Evolutionary conservation across 2,113 vertebrate genomes (phyloP).

Genomic region (Myotis davidii): DNA sequence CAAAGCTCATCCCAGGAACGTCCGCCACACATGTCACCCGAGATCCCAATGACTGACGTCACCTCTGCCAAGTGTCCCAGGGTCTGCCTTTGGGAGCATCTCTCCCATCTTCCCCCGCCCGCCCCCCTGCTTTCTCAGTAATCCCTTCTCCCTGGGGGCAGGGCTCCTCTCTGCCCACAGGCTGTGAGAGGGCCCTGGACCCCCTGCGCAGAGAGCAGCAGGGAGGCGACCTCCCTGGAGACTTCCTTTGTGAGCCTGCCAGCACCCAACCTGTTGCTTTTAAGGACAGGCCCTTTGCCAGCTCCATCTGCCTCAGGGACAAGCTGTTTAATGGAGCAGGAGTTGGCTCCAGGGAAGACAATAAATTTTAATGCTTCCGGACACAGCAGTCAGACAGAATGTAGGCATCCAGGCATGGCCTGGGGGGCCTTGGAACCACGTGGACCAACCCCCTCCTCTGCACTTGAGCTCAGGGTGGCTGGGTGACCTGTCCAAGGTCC

Average conservation of each 20-base stretch:
- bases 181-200: background rate
- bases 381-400: background rate
- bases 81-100: background rate
- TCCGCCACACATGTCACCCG: background rate
- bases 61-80: background rate
- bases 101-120: background rate
- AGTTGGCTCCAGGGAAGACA: conserved; percentile 3
- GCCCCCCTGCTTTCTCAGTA: rapidly evolving
- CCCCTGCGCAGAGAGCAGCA: background rate
- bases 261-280: conserved; percentile 45
- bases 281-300: background rate
- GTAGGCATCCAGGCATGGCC: background rate
- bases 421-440: background rate
- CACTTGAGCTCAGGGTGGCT: background rate
- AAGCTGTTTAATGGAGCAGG: conserved; percentile 59
- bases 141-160: background rate
- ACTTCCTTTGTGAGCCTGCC: background rate
- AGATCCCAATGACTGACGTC: background rate
- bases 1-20: background rate
- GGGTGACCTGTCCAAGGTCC: background rate
- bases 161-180: background rate
- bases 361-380: conserved; percentile 39
- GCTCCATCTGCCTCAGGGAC: conserved; percentile 12
- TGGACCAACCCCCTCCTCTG: background rate
- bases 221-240: background rate